A percentile compares a stretch with the other conserved stretches of the same genome.
phyloP scores from a whole-genome alignment of 2,888 invertebrate genomes.

The Dasypolia templi region DNA sequence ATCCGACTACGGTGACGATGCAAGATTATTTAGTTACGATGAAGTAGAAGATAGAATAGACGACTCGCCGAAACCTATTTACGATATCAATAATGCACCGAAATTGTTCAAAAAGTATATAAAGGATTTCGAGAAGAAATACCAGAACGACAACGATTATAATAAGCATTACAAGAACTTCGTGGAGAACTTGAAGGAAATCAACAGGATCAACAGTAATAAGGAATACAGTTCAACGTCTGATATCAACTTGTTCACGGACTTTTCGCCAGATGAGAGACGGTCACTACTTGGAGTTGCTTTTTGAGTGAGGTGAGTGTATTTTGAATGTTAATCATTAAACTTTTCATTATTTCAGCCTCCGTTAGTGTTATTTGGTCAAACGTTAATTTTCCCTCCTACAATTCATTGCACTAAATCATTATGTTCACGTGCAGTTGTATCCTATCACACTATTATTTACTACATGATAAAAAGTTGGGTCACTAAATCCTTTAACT shows the following conservation, averaged over 20 bases:
- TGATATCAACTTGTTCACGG: slow-evolving; percentile 80
- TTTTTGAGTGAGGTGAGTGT: slow-evolving; percentile 27
- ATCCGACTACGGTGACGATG: slow-evolving; percentile 47
- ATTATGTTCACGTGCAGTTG: neutral
- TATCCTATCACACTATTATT: neutral
- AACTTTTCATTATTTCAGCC: neutral
- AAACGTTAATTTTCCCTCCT: neutral
- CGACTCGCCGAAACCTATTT: slow-evolving; percentile 68
- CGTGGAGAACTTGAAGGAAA: slow-evolving; percentile 75
- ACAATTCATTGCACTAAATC: neutral
- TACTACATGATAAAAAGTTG: neutral
- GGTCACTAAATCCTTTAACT: neutral
- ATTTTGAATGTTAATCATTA: neutral
- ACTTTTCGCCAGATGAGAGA: slow-evolving; percentile 70
- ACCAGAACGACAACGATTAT: slow-evolving; percentile 73
- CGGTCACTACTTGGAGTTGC: slow-evolving; percentile 13
- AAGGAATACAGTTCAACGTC: slow-evolving; percentile 63
- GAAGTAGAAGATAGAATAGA: slow-evolving; percentile 48
- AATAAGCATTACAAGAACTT: slow-evolving; percentile 76
- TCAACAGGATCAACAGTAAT: slow-evolving; percentile 76
- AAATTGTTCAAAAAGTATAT: slow-evolving; percentile 76
- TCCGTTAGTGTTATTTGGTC: neutral
- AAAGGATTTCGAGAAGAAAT: slow-evolving; percentile 74
- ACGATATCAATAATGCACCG: slow-evolving; percentile 77
- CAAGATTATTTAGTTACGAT: slow-evolving; percentile 12